Evolutionary conservation across 2,797 vertebrate species (phyloP), one percentile per base, ranked within the genome.

Genomic region (Phoxinus dragarum): DNA sequence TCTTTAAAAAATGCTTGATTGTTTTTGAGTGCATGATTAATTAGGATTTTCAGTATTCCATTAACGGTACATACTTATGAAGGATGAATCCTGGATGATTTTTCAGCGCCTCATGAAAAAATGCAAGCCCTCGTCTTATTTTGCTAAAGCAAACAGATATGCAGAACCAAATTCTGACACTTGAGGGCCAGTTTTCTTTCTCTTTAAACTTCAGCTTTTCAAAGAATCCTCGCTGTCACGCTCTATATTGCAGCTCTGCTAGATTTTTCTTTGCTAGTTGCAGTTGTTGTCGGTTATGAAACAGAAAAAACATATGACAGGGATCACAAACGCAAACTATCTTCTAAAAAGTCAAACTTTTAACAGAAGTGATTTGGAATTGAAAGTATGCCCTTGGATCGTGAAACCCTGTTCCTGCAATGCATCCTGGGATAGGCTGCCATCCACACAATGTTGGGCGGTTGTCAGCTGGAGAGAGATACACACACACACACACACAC

Each of bases 301-400:
- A 89, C 83, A 88, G 27, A 74, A 34, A 71, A 82, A 82, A 86
- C 88, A 85, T 64, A 74, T 86, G 72, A 80, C 40, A 59, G 59
- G 23, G 67, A 19, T 66, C 85, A 61, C 36, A 84, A 71, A 81
- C 10, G 21, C 3, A 74, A 84, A 81, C 84, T 79, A 71, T 81
- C 72, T 69, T 44, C 68, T 36, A 84, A 80, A 81, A 74, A 66
- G 81, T 86, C 1, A 64, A 61, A 54, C 34, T 81, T 68, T 52
- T 76, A 93, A 89, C 77, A 90, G 84, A 92, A 47, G 71, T 87
- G 80, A 44, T 84, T 89, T 49, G 34, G 82, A 85, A 81, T 88
- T 9, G 77, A 89, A 87, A 69, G 67, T 49, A 31, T 69, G 52
- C 38, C 21, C 68, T 81, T 61, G 34, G 59, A 80, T 19, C 6